Percentiles rank a stretch among this genome's conserved stretches.
Evolutionary conservation across 2,797 vertebrate species (phyloP).

Genomic region (Pogoniulus pusillus): DNA sequence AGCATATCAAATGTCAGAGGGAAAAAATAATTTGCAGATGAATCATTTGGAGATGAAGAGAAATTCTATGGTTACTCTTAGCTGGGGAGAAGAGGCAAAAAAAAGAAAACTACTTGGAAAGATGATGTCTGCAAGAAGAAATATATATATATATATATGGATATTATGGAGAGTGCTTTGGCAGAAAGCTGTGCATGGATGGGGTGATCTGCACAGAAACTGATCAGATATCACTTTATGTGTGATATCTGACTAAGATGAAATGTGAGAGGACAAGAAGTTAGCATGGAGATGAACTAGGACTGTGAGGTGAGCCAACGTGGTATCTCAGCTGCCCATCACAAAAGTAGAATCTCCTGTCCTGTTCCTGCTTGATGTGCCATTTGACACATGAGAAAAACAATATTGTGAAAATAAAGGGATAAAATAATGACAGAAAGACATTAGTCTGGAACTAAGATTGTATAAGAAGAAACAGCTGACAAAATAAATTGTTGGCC

Average conservation of each 20-base stretch:
- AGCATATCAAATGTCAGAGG: neutral
- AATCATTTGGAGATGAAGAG: neutral
- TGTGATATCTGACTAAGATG: neutral
- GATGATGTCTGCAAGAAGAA: neutral
- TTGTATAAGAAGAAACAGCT: constrained; percentile 12
- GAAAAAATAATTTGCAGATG: neutral
- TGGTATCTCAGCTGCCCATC: neutral
- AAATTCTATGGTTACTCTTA: neutral
- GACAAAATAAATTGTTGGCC: constrained; percentile 51
- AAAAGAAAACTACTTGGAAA: neutral
- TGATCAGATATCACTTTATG: neutral
- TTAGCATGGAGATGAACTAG: neutral
- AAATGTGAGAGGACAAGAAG: neutral
- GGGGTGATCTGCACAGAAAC: neutral
- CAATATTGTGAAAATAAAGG: neutral
- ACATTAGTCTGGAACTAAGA: neutral
- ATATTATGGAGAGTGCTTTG: neutral
- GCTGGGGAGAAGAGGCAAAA: neutral
- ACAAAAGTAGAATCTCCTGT: neutral
- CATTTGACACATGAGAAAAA: neutral
- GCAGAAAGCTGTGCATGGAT: neutral
- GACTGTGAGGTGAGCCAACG: neutral
- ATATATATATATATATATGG: neutral
- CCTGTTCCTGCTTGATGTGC: neutral
- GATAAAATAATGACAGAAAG: constrained; percentile 1